phyloP scores from a whole-genome alignment of 2,113 vertebrate species.

The Talpa occidentalis region DNA sequence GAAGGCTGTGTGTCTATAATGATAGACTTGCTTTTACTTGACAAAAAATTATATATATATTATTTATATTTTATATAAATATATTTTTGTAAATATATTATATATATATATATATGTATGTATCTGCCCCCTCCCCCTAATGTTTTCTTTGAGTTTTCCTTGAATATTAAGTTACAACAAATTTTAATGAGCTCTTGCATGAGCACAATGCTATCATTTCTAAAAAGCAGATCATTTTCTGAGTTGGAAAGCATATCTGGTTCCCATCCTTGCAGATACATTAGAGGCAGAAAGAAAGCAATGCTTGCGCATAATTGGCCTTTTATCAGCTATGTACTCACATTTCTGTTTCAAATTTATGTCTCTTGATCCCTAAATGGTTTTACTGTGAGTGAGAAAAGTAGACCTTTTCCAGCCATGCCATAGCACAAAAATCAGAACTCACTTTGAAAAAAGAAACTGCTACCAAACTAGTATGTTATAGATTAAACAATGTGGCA shows the following conservation, averaged over 20 bases:
- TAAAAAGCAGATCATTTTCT: slow-evolving; percentile 15
- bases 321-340: slow-evolving; percentile 44
- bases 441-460: too few species aligned
- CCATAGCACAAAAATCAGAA: background rate
- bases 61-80: background rate
- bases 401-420: background rate
- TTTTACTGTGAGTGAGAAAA: background rate
- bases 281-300: background rate
- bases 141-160: background rate
- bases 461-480: background rate
- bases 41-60: background rate
- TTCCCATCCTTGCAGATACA: background rate
- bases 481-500: background rate
- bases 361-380: background rate
- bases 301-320: background rate
- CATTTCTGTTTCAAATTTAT: slow-evolving; percentile 34
- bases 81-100: too few species aligned
- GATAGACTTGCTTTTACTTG: background rate
- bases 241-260: background rate
- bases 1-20: background rate
- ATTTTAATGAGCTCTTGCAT: background rate
- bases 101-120: background rate
- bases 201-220: background rate
- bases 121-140: background rate
- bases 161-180: background rate